Evolutionary conservation across 2,888 invertebrate species (phyloP).

Genomic region (Hyposoter dolosus): DNA sequence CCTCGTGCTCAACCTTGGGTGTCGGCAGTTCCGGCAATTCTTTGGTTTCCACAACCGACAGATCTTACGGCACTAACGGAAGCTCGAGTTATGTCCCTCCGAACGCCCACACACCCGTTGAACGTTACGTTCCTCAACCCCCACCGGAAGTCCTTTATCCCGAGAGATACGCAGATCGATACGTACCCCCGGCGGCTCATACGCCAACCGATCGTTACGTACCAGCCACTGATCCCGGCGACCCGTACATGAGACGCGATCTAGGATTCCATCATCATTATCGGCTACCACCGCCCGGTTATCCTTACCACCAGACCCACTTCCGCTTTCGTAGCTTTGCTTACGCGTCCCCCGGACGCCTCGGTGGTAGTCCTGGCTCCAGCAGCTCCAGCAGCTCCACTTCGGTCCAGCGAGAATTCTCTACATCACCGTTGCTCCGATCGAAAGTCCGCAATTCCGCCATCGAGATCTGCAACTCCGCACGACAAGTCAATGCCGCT

Average conservation of each 20-base stretch:
- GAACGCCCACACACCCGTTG: constrained; percentile 90
- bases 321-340: constrained; percentile 82
- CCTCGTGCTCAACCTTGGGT: constrained; percentile 73
- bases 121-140: constrained; percentile 89
- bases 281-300: constrained; percentile 86
- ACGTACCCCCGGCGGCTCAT: constrained; percentile 90
- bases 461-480: constrained; percentile 78
- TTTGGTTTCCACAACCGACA: constrained; percentile 75
- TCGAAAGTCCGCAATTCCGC: constrained; percentile 83
- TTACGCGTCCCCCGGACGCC: constrained; percentile 82
- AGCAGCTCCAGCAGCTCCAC: constrained; percentile 85
- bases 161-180: constrained; percentile 85
- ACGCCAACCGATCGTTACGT: constrained; percentile 91
- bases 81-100: constrained; percentile 87
- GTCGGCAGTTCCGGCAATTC: constrained; percentile 57
- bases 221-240: constrained; percentile 85
- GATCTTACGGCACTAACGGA: constrained; percentile 76
- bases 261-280: constrained; percentile 87
- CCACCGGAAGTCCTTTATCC: constrained; percentile 83
- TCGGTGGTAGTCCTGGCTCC: constrained; percentile 85
- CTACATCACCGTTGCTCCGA: constrained; percentile 84
- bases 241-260: constrained; percentile 87
- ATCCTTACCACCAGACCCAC: constrained; percentile 84
- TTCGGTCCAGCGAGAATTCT: constrained; percentile 84
- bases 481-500: constrained; percentile 74